These are phyloP conservation scores for Naso thynnoides DNA, from an alignment of 2,797 vertebrate genomes.

Conservation along the genomic window DNA sequence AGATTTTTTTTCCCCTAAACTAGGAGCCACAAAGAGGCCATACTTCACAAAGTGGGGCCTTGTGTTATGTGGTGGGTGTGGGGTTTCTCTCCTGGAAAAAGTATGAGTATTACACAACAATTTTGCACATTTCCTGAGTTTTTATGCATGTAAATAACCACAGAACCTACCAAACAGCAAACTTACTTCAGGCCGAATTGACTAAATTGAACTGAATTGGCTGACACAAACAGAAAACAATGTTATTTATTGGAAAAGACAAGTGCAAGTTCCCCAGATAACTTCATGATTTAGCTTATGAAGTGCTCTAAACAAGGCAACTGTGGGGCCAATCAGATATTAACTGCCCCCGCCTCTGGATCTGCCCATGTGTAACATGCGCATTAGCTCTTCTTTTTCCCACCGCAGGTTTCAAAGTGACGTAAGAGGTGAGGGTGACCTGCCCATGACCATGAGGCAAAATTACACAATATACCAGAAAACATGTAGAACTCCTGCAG, in stretches of 20 bases:
- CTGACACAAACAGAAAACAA: background rate
- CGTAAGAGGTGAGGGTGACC: background rate
- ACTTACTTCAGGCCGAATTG: background rate
- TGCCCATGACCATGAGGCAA: slow-evolving; percentile 8
- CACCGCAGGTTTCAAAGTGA: background rate
- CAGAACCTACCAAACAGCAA: background rate
- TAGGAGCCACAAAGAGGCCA: too few species aligned
- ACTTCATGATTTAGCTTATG: background rate
- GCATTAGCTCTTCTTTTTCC: background rate
- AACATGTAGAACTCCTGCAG: slow-evolving; percentile 7
- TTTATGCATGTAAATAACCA: background rate
- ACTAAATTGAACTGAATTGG: too few species aligned
- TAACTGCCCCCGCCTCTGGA: background rate
- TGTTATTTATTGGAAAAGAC: too few species aligned
- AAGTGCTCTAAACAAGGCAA: background rate
- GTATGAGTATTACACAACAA: background rate
- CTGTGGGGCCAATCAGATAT: background rate
- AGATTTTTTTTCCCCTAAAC: background rate
- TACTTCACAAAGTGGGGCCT: too few species aligned
- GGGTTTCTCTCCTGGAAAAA: background rate
- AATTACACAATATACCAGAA: slow-evolving; percentile 20
- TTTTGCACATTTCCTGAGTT: background rate
- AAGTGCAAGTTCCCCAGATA: too few species aligned
- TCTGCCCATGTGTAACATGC: slow-evolving; percentile 2
- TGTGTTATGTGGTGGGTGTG: too few species aligned